Evolutionary conservation across 2,797 vertebrate species (phyloP), one percentile per base, ranked within the genome.

Genomic region (Lepilemur septentrionalis): DNA sequence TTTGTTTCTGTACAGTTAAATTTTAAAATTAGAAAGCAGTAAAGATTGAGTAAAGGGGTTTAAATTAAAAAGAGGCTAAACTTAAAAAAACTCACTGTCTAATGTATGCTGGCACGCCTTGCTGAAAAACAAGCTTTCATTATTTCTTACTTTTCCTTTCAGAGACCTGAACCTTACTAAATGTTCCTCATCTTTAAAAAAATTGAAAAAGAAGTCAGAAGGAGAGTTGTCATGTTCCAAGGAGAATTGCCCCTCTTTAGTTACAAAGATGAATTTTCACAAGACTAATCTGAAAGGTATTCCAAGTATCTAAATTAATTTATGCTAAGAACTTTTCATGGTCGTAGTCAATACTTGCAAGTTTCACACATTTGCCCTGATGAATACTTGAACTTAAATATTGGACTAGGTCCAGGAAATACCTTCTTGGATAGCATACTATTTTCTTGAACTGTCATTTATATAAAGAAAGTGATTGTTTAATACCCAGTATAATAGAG

Each of bases 201-300:
- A 78, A 79, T 59, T 91, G 50, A 97, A 79, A 97, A 92, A 46
- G 79, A 98, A 97, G 94, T 46, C 94, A 83, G 92, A 97, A 97
- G 82, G 93, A 97, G 93, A 96, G 86, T 73, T 96, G 69, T 84
- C 96, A 9, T 57, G 48, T 79, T 95, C 80, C 67, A 98, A 98
- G 91, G 92, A 98, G 80, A 98, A 98, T 91, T 32, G 48, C n/a
- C 94, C 3, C 38, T 93, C 82, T 97, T 95, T 95, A 82, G 41
- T 96, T 96, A 65, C 96, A 94, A 97, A 96, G 25, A 93, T 92
- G 41, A 82, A 83, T 84, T 81, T 97, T 93, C 93, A 73, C 82
- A 98, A 86, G 91, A 98, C 97, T 96, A 98, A 98, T 96, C 11
- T 43, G 72, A 99, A 98, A 99, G 99, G 99, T 99, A 98, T 95